Base-by-base conservation (phyloP, 1,140 invertebrate genomes). In the Lutraria rhynchaena region DNA sequence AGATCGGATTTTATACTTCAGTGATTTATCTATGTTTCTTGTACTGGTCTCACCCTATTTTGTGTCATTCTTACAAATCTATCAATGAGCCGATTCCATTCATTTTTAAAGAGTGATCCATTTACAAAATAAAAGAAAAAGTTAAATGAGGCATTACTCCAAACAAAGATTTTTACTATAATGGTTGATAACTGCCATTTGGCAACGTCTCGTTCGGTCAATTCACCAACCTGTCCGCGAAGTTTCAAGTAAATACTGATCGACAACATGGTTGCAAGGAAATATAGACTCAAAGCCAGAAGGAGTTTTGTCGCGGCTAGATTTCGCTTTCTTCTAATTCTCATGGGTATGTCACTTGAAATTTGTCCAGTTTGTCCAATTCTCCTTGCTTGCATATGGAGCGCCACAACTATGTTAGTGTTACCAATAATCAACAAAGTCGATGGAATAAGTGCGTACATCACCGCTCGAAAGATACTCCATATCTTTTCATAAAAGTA, bases 101-200 rank as follows among this genome's bases (percentile, higher is more conserved):
- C 57, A 9, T 58, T 5, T 58, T 31, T 27, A 29, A 58, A 58
- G 7, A 58, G 29, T 3, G 57, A 31, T 29, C 57, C 57, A 29
- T 31, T 29, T 15, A 58, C 22, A 31, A 58, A 58, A 29, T 58
- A 58, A 3, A 58, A 58, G 24, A 58, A 31, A 19, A 58, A 58
- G 19, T 58, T 58, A 58, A 58, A 27, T 13, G 19, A n/a, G 17
- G 24, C 19, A n/a, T 53, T 53, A 17, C 51, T 9, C 51, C 51
- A 53, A 3, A 53, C 19, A 3, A 53, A 53, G 19, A 17, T n/a
- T 53, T 58, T 29, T 4, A 58, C 57, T 3, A 58, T 29, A 5
- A 58, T 31, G 3, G 24, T 29, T 9, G 19, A 9, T 13, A 58
- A 19, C 33, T 31, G 57, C 57, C 57, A 58, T 58, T n/a, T 58